phyloP scores from a whole-genome alignment of 2,888 invertebrate genomes.

The Drosophila mettleri region DNA sequence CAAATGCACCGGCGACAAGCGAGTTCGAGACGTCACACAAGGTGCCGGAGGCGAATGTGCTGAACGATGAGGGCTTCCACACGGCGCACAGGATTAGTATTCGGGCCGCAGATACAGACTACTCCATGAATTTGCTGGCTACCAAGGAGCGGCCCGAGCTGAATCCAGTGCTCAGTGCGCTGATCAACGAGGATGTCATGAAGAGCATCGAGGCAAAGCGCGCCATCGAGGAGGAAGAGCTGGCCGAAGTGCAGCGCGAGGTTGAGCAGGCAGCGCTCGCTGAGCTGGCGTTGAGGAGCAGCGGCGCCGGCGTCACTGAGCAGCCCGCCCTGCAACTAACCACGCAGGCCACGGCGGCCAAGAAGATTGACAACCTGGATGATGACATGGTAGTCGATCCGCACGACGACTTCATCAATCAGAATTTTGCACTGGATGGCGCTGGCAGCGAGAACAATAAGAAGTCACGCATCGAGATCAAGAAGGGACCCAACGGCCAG shows the following conservation, averaged over 20 bases:
- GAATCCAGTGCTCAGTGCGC: constrained; percentile 85
- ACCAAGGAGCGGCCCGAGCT: constrained; percentile 85
- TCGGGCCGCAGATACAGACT: constrained; percentile 64
- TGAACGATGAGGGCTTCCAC: constrained; percentile 80
- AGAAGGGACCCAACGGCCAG: constrained; percentile 95
- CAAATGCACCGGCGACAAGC: constrained; percentile 5
- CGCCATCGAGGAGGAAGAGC: constrained; percentile 82
- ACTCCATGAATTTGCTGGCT: constrained; percentile 82
- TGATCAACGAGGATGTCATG: constrained; percentile 86
- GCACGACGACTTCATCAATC: constrained; percentile 83
- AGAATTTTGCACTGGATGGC: constrained; percentile 87
- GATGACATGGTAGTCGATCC: constrained; percentile 76
- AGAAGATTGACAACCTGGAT: constrained; percentile 60
- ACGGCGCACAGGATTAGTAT: constrained; percentile 82
- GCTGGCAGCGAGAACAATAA: constrained; percentile 89
- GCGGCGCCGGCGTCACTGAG: constrained; percentile 62
- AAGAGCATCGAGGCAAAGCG: constrained; percentile 86
- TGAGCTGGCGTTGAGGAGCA: constrained; percentile 37
- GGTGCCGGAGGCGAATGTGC: constrained; percentile 86
- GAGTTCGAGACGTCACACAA: constrained; percentile 90
- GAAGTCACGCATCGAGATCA: constrained; percentile 91
- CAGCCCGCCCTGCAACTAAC: constrained; percentile 66
- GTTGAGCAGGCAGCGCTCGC: constrained; percentile 60
- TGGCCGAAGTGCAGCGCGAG: constrained; percentile 76
- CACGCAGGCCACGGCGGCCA: constrained; percentile 66